Conservation (phyloP, 1,140 invertebrate species). For the Macrostomum lignano region DNA sequence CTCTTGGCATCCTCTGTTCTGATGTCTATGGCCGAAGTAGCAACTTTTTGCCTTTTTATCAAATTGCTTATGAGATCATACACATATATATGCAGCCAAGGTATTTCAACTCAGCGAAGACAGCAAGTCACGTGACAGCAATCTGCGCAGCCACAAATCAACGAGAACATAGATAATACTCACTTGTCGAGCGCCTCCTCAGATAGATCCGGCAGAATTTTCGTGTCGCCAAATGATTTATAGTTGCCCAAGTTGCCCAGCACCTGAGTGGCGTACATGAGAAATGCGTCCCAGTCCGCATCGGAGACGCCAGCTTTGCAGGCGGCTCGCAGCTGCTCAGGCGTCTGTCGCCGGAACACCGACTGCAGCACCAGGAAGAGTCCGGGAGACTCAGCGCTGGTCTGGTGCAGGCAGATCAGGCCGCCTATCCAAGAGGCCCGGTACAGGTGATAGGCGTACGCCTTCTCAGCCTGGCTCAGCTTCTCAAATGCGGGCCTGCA, state of each 20-base stretch:
- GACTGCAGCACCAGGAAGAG: conserved; percentile 54
- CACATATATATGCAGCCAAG: no score
- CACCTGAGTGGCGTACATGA: background rate
- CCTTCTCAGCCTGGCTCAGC: conserved; percentile 47
- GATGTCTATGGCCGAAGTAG: no score
- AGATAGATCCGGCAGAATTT: conserved; percentile 59
- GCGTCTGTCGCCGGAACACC: conserved; percentile 40
- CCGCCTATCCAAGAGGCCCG: conserved; percentile 57
- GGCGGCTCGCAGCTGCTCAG: conserved; percentile 39
- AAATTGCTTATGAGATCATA: no score
- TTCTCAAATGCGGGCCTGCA: conserved; percentile 49
- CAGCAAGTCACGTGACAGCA: no score
- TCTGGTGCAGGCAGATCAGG: conserved; percentile 44
- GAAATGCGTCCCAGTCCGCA: no score
- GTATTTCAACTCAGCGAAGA: no score
- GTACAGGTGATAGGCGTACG: conserved; percentile 66
- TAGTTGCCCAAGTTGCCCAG: conserved; percentile 57
- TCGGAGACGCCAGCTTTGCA: conserved; percentile 36
- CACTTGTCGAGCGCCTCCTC: conserved; percentile 20
- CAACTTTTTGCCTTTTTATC: no score
- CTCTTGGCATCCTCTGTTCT: no score
- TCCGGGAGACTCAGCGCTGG: conserved; percentile 50
- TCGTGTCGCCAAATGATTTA: conserved; percentile 68
- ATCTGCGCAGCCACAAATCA: no score
- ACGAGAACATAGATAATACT: no score